These are phyloP conservation scores for Geodia barretti DNA, from an alignment of 37 sponge, comb jelly and placozoan species.

Conservation along the genomic window DNA sequence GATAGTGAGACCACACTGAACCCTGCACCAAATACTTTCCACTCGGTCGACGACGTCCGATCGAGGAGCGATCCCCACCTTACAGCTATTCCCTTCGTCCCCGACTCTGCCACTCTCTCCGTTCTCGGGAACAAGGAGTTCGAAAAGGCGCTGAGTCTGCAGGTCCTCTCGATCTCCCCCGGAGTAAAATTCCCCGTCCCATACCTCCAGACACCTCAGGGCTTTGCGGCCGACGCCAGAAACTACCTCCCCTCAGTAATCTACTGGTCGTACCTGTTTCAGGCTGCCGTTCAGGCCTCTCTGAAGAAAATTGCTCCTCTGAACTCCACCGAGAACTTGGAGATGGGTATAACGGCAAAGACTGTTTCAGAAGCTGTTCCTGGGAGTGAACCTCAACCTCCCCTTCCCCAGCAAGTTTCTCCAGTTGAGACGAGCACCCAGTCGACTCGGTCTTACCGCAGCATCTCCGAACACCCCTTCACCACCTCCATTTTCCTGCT, in stretches of 20 bases:
- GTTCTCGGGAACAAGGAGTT: conserved; percentile 28
- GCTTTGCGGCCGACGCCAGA: conserved; percentile 30
- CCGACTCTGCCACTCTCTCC: neutral
- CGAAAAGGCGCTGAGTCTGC: conserved; percentile 7
- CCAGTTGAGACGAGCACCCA: neutral
- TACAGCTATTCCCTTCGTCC: neutral
- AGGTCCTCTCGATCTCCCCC: conserved; percentile 74
- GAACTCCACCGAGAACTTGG: neutral
- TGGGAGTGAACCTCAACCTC: neutral
- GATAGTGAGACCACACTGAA: neutral
- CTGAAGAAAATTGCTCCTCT: neutral
- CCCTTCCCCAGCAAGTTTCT: neutral
- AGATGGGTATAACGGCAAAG: conserved; percentile 3
- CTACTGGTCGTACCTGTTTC: conserved; percentile 83
- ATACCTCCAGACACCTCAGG: conserved; percentile 50
- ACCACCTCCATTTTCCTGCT: conserved; percentile 45
- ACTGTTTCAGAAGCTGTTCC: neutral
- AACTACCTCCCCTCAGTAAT: conserved; percentile 56
- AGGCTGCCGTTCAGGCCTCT: neutral
- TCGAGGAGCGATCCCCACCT: neutral
- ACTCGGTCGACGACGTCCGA: neutral
- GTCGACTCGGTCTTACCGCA: conserved; percentile 25
- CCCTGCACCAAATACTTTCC: neutral
- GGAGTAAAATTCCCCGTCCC: conserved; percentile 51
- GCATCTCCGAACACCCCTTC: conserved; percentile 73